phyloP scores from a whole-genome alignment of 2,113 vertebrate genomes.

The Chamaea fasciata region DNA sequence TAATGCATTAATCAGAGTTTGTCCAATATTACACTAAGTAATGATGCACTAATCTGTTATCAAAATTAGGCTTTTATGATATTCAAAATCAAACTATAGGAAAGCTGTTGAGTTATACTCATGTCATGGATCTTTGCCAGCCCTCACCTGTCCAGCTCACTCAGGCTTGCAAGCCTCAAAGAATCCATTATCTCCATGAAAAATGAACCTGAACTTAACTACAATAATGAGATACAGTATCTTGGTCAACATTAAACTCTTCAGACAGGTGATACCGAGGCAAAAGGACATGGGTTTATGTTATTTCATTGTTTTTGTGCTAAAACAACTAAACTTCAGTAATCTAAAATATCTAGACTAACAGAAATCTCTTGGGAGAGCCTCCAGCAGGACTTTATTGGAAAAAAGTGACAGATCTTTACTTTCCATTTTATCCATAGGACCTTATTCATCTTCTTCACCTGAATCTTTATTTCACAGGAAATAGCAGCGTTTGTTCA shows the following conservation, averaged over 20 bases:
- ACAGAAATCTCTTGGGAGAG: neutral
- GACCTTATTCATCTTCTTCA: neutral
- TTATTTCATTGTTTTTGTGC: neutral
- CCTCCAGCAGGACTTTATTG: neutral
- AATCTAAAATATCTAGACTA: neutral
- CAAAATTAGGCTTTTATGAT: neutral
- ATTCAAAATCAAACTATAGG: neutral
- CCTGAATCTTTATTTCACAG: neutral
- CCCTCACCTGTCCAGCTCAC: slow-evolving; percentile 18
- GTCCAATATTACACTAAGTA: neutral
- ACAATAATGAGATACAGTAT: slow-evolving; percentile 14
- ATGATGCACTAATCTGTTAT: neutral
- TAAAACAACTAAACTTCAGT: neutral
- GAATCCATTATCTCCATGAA: slow-evolving; percentile 20
- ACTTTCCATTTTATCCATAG: neutral
- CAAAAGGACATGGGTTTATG: neutral
- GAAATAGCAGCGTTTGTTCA: neutral
- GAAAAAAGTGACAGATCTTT: neutral
- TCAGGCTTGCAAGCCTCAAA: slow-evolving; percentile 27
- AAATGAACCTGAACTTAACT: slow-evolving; percentile 38
- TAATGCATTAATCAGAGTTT: neutral
- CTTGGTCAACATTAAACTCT: neutral
- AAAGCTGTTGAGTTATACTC: neutral
- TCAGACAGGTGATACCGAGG: neutral
- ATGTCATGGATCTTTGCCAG: neutral